Percentiles rank a stretch among this genome's conserved stretches.
phyloP scores from a whole-genome alignment of 2,888 invertebrate species.

The Apodemia arnacis region DNA sequence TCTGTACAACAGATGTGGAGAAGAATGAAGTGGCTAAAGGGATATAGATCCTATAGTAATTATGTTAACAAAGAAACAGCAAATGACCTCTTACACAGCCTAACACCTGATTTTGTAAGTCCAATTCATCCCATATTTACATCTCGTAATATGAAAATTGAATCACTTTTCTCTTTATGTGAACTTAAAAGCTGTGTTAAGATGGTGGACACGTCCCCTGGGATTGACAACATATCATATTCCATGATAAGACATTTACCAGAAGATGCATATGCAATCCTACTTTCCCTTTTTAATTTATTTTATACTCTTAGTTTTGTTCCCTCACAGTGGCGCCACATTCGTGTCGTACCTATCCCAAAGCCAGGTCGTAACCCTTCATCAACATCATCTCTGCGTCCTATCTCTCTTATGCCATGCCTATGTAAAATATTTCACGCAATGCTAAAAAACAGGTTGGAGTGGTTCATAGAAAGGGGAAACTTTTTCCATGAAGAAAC shows the following conservation, averaged over 20 bases:
- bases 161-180: background rate
- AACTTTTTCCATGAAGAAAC: conserved; percentile 43
- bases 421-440: conserved; percentile 60
- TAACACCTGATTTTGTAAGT: conserved; percentile 35
- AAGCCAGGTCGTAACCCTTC: conserved; percentile 5
- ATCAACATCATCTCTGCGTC: background rate
- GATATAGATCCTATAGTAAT: background rate
- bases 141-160: conserved; percentile 14
- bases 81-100: conserved; percentile 23
- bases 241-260: conserved; percentile 41
- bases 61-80: conserved; percentile 26
- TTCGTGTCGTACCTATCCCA: conserved; percentile 21
- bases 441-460: conserved; percentile 49
- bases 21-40: conserved; percentile 37
- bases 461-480: conserved; percentile 55
- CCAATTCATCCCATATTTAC: conserved; percentile 23
- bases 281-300: background rate
- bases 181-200: conserved; percentile 39
- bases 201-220: conserved; percentile 25
- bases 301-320: background rate
- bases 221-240: conserved; percentile 30
- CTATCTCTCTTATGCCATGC: conserved; percentile 53
- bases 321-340: conserved; percentile 14
- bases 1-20: conserved; percentile 35
- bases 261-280: background rate